Evolutionary conservation across 37 sponge, comb jelly and placozoan species (phyloP).

Genomic region (Cladorhizidae sp.): DNA sequence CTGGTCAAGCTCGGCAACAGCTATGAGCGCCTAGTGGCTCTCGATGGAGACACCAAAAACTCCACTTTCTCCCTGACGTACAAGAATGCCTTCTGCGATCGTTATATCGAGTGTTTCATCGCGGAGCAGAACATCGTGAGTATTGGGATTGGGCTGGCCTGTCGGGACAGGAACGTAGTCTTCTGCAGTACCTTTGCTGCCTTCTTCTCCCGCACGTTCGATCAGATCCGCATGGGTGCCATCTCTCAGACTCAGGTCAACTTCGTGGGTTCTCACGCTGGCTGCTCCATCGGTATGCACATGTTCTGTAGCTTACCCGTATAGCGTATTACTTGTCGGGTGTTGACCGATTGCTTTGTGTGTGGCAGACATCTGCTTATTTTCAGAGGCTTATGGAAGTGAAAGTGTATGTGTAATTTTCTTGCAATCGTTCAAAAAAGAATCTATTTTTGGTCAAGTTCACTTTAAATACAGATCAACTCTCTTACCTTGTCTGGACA

Average conservation of each 20-base stretch:
- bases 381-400: too few species aligned
- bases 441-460: too few species aligned
- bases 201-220: slow-evolving; percentile 97
- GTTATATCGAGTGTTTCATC: slow-evolving; percentile 97
- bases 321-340: too few species aligned
- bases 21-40: slow-evolving; percentile 61
- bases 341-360: too few species aligned
- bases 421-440: too few species aligned
- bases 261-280: slow-evolving; percentile 96
- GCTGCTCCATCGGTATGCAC: slow-evolving; percentile 85
- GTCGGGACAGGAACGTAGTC: slow-evolving; percentile 84
- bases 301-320: too few species aligned
- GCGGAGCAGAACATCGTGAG: slow-evolving; percentile 99
- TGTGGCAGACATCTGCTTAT: too few species aligned
- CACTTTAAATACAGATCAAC: too few species aligned
- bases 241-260: slow-evolving; percentile 95
- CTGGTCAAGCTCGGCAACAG: slow-evolving; percentile 90
- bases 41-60: slow-evolving; percentile 99
- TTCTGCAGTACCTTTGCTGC: slow-evolving; percentile 95
- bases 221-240: slow-evolving; percentile 99
- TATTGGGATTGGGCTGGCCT: slow-evolving; percentile 90
- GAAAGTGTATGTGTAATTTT: too few species aligned
- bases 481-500: too few species aligned
- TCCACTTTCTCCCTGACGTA: slow-evolving; percentile 97
- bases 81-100: slow-evolving; percentile 92